Evolutionary conservation across 2,797 vertebrate genomes (phyloP), one percentile per base, ranked within the genome.

Genomic region (Poeciliopsis presidionis): DNA sequence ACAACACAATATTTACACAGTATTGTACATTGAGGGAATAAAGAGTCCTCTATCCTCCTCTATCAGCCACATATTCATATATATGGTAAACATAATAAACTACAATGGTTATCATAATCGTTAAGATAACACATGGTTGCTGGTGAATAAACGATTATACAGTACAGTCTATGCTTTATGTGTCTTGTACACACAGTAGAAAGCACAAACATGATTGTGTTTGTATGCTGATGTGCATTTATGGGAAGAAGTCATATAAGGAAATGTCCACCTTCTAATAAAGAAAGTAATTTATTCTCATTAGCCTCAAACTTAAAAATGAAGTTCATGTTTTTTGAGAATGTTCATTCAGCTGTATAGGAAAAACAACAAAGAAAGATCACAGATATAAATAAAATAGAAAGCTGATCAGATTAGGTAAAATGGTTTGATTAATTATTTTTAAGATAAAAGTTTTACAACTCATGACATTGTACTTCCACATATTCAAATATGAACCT

Each of bases 1-100:
- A 78, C 90, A 80, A 79, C 89, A 87, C 78, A 88, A 88, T 97
- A 97, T 97, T 97, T 97, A 98, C 97, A 98, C 81, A 93, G 89
- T 95, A 95, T 95, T 96, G 94, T 96, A 97, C 96, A 97, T 76
- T 74, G 63, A 94, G 85, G 73, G 90, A 90, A 90, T 84, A 86
- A 74, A 92, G 82, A 92, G 83, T 86, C 75, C 88, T 89, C 84
- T 89, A 87, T 87, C 88, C 79, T 74, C 82, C 84, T 89, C 72
- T 84, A 77, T 89, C 80, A 88, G 81, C 41, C 72, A 84, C 88
- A 86, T 86, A 89, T 87, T 90, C 20, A 46, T 90, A 90, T 80
- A 84, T 75, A 61, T 71, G 78, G 87, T 78, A 86, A 87, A 93
- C 87, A 88, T 81, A 84, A 89, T 82, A 22, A 87, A 88, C 91